Base-by-base conservation (phyloP, 2,797 vertebrate species). In the Enteromius thamalakanensis region DNA sequence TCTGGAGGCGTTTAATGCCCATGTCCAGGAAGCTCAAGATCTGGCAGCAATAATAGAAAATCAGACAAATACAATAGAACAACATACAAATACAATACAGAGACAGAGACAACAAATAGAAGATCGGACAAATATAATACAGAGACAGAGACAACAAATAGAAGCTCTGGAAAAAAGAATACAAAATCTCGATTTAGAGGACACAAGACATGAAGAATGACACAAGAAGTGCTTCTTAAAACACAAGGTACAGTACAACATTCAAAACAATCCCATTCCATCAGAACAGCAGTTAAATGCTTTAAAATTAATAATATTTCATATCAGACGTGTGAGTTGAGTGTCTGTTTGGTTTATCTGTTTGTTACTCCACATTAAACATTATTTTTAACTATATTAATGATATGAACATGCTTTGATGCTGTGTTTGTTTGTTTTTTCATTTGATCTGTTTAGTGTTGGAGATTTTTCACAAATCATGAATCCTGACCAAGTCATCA, bases 1-100 rank as follows among this genome's bases (percentile, higher is more conserved):
- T 42, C 67, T 7, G 37, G 12, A 3, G 7, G 1, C 0, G 6
- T 17, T 0, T 19, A 1, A 42, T 7, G 11, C 1, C 65, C 8
- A 21, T 11, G 32, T 11, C 4, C 6, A 37, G 3, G 65, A 68
- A 68, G 3, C 0, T 68, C 9, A 12, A 67, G 3, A 17, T 29
- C 62, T 64, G 12, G 15, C 0, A 32, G 29, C 1, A 1, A 32
- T 32, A 32, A 32, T 32, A 32, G 29, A 32, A 32, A 2, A 32
- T n/a, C n/a, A n/a, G n/a, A n/a, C n/a, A n/a, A n/a, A n/a, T n/a
- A n/a, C n/a, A n/a, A n/a, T n/a, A n/a, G n/a, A n/a, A n/a, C n/a
- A n/a, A n/a, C n/a, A n/a, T n/a, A n/a, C n/a, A n/a, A n/a, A n/a
- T n/a, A n/a, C n/a, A n/a, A n/a, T n/a, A n/a, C n/a, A n/a, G n/a